Base-by-base conservation (phyloP, 2,888 invertebrate species). In the Thelaira solivaga region DNA sequence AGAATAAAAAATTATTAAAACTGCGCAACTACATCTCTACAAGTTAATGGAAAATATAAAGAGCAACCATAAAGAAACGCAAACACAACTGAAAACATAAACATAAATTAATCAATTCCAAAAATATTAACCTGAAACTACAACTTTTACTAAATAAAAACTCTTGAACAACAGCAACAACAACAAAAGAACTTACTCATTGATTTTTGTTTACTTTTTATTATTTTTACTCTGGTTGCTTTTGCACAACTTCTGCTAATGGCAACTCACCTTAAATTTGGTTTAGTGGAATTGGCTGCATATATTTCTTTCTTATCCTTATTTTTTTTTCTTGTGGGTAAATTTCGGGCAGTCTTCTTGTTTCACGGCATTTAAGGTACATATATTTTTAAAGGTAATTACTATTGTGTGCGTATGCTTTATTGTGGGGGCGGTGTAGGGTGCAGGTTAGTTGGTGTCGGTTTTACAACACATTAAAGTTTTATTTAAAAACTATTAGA, bases 211-310 rank as follows among this genome's bases (percentile, higher is more conserved):
- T 41, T 39, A 13, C n/a, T 22, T 29, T 39, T 49, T 31, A 22
- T 31, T 43, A 18, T 51, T 34, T 34, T 26, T 11, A 43, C 62
- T 61, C 18, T n/a, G 34, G 36, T 4, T 24, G 26, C 10, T 24
- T 31, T 2, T 18, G n/a, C 62, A 36, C 62, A 64, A 24, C 43
- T 51, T 3, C n/a, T 34, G 24, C 10, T 41, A n/a, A 16, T 24
- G 10, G n/a, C n/a, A 61, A 72, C 72, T 72, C 72, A 72, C 72
- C 72, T 64, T 72, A 55, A 45, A 72, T 57, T 16, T 47, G 22
- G 26, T 67, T 24, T 39, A n/a, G 29, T 72, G 43, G 64, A 64
- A 24, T 62, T 18, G 13, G 39, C 26, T 59, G 11, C 41, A 20
- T 26, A n/a, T 34, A 29, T 5, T 16, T 13, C 2, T 61, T 61